Conservation (phyloP, 2,797 vertebrate species). For the Psittacula derbiana region DNA sequence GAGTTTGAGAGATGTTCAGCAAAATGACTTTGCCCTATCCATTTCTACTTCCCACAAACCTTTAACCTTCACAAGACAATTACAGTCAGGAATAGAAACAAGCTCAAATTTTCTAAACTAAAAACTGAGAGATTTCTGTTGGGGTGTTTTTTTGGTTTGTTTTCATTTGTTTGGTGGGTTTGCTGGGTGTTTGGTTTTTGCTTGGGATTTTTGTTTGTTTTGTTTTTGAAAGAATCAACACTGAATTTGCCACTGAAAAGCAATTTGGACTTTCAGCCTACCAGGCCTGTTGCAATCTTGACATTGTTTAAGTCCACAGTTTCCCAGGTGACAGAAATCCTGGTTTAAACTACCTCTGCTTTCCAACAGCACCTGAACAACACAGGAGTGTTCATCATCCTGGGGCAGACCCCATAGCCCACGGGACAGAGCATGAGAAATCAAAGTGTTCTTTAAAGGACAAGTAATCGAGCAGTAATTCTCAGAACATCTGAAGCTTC, state of each 20-base stretch:
- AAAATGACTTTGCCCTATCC: neutral
- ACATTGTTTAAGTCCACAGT: neutral
- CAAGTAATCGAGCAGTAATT: fast-evolving
- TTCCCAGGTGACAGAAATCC: neutral
- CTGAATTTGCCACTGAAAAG: neutral
- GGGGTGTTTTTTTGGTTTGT: fast-evolving
- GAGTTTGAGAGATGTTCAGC: neutral
- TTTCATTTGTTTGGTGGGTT: neutral
- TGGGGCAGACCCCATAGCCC: neutral
- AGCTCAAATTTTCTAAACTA: neutral
- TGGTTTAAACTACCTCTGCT: neutral
- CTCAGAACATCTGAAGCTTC: neutral
- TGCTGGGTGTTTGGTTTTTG: neutral
- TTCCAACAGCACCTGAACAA: neutral
- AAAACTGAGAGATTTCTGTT: neutral
- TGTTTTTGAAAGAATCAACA: neutral
- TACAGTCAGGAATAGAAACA: neutral
- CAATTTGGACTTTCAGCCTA: neutral
- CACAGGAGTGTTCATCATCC: fast-evolving
- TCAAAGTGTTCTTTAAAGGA: neutral
- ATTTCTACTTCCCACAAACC: neutral
- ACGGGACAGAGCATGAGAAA: neutral
- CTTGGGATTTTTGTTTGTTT: neutral
- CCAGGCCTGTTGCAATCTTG: neutral
- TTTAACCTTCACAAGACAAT: neutral